Base-by-base conservation (phyloP, 2,888 invertebrate genomes). In the Liodrosophila aerea region DNA sequence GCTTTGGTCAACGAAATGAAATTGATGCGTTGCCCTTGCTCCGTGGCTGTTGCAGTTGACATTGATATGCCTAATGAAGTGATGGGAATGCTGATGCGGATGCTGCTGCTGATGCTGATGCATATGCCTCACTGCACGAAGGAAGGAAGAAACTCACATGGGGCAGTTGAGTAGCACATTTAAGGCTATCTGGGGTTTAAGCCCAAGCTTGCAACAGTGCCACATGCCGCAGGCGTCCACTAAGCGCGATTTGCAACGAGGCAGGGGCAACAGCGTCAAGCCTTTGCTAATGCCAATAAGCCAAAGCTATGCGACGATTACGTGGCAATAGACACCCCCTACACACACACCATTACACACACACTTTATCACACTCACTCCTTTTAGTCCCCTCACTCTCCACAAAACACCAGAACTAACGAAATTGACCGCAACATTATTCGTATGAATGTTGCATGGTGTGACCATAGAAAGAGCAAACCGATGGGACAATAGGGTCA, bases 351-450 rank as follows among this genome's bases (percentile, higher is more conserved):
- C 40, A 11, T 36, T 22, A 36, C 33, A 47, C 34, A 13, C 58
- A 13, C 39, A 2, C 22, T 11, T n/a, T n/a, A n/a, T n/a, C 16
- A 13, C 1, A 4, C 12, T 9, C 9, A 4, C 37, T 9, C n/a
- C n/a, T 4, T 15, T 9, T n/a, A 1, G 1, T 0, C 37, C 37
- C 37, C 16, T 1, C 37, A n/a, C 27, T 4, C 22, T 8, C 11
- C 15, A 36, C 33, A 29, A 52, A 34, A 30, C 16, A 37, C 31
- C 41, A 9, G 31, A 50, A 37, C 68, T 45, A 85, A 75, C 61
- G 63, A 76, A 77, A 84, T 85, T 81, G 85, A 85, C 81, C 81
- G 69, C 86, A 85, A 77, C 72, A 86, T 81, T 84, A 85, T 83
- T 62, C 67, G 67, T 39, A 57, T 56, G 61, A 83, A 71, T 80